Evolutionary conservation across 2,797 vertebrate species (phyloP).

Genomic region (Spinus olivaceus): DNA sequence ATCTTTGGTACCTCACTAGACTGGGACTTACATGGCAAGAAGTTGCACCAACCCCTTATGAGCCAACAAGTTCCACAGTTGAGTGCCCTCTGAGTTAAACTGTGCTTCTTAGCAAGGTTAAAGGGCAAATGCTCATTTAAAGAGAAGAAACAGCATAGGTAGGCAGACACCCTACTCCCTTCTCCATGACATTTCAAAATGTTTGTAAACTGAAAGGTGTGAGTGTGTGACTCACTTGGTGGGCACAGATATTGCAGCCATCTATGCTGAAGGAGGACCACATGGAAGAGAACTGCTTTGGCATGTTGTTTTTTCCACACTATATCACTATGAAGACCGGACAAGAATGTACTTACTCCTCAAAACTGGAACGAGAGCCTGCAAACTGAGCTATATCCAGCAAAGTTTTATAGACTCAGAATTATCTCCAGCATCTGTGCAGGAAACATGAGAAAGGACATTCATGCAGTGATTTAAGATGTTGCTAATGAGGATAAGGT

Average conservation of each 20-base stretch:
- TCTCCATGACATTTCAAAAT: neutral
- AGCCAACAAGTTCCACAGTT: neutral
- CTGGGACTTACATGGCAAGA: neutral
- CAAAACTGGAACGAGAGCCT: conserved; percentile 18
- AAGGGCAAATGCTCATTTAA: neutral
- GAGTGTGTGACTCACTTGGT: neutral
- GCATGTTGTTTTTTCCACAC: neutral
- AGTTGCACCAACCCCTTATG: neutral
- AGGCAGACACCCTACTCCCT: neutral
- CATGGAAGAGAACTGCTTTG: neutral
- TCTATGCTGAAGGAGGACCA: neutral
- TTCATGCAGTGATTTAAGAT: conserved; percentile 10
- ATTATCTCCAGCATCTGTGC: conserved; percentile 51
- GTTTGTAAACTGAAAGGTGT: neutral
- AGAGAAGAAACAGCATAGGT: neutral
- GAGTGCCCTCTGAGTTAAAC: neutral
- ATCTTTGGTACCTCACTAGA: neutral
- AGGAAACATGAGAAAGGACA: conserved; percentile 62
- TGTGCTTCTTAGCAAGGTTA: neutral
- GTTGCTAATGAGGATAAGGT: conserved; percentile 26
- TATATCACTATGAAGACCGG: neutral
- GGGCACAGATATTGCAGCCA: neutral
- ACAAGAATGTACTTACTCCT: conserved; percentile 11
- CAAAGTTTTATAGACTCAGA: conserved; percentile 34
- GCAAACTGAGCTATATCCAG: conserved; percentile 45